phyloP scores from a whole-genome alignment of 2,888 invertebrate species.

The Linyphia triangularis region DNA sequence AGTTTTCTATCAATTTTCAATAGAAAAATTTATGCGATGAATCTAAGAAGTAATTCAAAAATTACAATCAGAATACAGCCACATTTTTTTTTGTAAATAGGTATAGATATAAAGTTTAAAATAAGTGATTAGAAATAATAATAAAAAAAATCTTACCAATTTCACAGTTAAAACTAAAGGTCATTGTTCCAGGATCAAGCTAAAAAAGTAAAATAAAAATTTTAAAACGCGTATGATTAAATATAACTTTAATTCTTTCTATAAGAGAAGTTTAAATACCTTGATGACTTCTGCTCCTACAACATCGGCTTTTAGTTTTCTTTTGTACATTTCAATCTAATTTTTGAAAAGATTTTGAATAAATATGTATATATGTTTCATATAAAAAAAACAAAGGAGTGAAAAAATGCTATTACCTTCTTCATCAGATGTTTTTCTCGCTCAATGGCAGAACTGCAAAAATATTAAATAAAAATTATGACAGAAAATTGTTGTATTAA shows the following conservation, averaged over 20 bases:
- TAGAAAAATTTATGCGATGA: too few relatives aligned
- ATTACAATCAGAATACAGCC: too few relatives aligned
- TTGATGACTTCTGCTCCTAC: conserved; percentile 19
- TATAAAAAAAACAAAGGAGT: background rate
- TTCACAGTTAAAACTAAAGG: conserved; percentile 43
- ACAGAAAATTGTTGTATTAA: background rate
- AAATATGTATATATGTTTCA: background rate
- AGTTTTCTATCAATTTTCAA: too few relatives aligned
- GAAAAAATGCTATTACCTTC: conserved; percentile 37
- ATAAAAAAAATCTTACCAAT: too few relatives aligned
- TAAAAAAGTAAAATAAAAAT: conserved; percentile 2
- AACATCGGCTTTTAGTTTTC: conserved; percentile 25
- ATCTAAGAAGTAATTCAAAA: too few relatives aligned
- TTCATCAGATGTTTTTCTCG: conserved; percentile 37
- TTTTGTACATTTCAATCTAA: conserved; percentile 55
- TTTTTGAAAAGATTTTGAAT: background rate
- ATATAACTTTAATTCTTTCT: background rate
- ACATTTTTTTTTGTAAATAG: too few relatives aligned
- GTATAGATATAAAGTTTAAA: too few relatives aligned
- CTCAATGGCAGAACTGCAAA: conserved; percentile 5
- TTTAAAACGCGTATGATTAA: background rate
- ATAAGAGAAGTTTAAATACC: background rate
- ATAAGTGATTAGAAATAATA: too few relatives aligned
- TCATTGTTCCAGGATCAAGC: background rate
- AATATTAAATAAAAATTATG: background rate